Conservation (phyloP, 2,888 invertebrate species). For the Cosmia pyralina region DNA sequence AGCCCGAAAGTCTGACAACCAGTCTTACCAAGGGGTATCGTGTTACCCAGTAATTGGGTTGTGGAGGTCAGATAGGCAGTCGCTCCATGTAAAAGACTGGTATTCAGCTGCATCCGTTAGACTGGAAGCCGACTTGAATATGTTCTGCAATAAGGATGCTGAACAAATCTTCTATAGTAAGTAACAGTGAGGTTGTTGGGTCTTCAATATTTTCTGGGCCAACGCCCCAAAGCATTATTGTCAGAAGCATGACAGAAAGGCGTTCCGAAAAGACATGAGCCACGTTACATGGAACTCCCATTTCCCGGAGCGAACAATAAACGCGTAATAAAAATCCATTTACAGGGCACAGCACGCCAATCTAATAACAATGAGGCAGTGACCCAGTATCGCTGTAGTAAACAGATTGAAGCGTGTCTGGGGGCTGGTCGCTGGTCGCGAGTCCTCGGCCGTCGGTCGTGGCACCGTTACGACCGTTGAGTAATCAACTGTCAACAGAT, state of each 20-base stretch:
- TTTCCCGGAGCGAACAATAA: slow-evolving; percentile 33
- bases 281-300: slow-evolving; percentile 5
- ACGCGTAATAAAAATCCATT: slow-evolving; percentile 31
- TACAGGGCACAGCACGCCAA: slow-evolving; percentile 20
- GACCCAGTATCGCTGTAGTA: slow-evolving; percentile 44
- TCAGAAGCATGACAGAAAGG: not conserved
- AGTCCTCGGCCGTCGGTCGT: slow-evolving; percentile 19
- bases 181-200: not conserved
- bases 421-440: slow-evolving; percentile 39
- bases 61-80: too few species aligned
- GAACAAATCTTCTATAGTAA: not conserved
- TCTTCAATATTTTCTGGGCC: not conserved
- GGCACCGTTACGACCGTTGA: slow-evolving; percentile 54
- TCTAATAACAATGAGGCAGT: slow-evolving; percentile 41
- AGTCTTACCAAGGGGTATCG: too few species aligned
- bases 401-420: slow-evolving; percentile 38
- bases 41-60: too few species aligned
- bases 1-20: too few species aligned
- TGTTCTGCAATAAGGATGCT: too few species aligned
- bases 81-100: too few species aligned
- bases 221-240: not conserved
- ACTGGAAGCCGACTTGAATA: too few species aligned
- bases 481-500: slow-evolving; percentile 53
- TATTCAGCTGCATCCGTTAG: too few species aligned
- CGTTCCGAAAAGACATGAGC: not conserved